Conservation (phyloP, 1,140 invertebrate species). For the Zaprionus inermis region DNA sequence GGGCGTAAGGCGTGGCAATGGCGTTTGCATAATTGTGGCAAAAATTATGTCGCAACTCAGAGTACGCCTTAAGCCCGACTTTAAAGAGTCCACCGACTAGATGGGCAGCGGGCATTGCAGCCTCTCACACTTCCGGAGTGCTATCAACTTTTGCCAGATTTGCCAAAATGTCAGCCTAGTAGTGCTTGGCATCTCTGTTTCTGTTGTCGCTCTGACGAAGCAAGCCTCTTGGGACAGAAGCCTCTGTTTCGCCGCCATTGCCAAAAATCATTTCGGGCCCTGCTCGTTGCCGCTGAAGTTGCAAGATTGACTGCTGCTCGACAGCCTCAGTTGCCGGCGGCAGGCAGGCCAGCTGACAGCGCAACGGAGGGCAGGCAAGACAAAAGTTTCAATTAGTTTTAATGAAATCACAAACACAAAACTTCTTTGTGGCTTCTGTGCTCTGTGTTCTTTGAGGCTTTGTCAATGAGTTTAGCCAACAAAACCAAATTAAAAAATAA, state of each 20-base stretch:
- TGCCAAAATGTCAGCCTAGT: slow-evolving; percentile 64
- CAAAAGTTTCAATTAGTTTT: slow-evolving; percentile 81
- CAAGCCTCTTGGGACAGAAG: slow-evolving; percentile 28
- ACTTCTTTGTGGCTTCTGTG: slow-evolving; percentile 48
- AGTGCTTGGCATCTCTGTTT: slow-evolving; percentile 56
- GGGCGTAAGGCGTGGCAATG: slow-evolving; percentile 9
- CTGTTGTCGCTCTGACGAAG: slow-evolving; percentile 14
- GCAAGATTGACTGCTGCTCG: slow-evolving; percentile 64
- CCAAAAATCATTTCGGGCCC: slow-evolving; percentile 53
- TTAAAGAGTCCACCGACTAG: slow-evolving; percentile 28
- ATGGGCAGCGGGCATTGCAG: slow-evolving; percentile 4
- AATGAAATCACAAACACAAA: slow-evolving; percentile 76
- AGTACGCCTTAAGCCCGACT: slow-evolving; percentile 43
- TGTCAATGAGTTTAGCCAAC: slow-evolving; percentile 70
- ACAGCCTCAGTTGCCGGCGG: slow-evolving; percentile 3
- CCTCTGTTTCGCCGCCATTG: slow-evolving; percentile 2
- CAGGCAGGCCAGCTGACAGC: background rate
- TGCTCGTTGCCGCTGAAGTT: slow-evolving; percentile 62
- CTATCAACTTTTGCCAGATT: slow-evolving; percentile 53
- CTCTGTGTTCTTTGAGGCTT: slow-evolving; percentile 63
- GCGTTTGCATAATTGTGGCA: slow-evolving; percentile 64
- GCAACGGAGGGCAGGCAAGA: slow-evolving; percentile 6
- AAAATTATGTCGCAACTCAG: slow-evolving; percentile 51
- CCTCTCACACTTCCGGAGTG: slow-evolving; percentile 15
- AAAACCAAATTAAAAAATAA: slow-evolving; percentile 76